Conservation (phyloP, 2,113 vertebrate genomes). For the Pelvicachromis taeniatus region DNA sequence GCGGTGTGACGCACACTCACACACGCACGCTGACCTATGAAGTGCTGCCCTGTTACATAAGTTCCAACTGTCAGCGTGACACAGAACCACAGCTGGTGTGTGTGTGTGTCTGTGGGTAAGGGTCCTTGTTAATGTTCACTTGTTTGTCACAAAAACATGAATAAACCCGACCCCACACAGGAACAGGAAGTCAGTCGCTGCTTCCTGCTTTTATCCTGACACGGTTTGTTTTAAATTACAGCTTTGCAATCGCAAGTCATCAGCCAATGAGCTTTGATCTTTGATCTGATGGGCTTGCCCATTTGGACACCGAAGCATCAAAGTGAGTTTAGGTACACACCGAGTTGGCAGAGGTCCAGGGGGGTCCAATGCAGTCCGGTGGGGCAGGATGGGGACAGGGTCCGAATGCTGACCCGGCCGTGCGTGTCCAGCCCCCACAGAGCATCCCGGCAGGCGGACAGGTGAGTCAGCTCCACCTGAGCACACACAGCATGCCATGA, state of each 20-base stretch:
- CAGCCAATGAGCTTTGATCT: background rate
- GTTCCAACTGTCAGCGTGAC: constrained; percentile 35
- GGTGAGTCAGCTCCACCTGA: constrained; percentile 80
- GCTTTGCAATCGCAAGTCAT: background rate
- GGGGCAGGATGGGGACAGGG: constrained; percentile 85
- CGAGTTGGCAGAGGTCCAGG: constrained; percentile 94
- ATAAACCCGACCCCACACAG: background rate
- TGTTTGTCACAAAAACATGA: background rate
- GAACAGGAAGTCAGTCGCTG: background rate
- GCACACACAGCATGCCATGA: background rate
- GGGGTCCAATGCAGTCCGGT: constrained; percentile 88
- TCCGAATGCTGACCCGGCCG: constrained; percentile 85
- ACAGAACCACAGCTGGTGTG: background rate
- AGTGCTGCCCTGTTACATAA: constrained; percentile 43
- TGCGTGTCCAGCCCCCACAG: constrained; percentile 88
- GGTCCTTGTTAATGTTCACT: background rate
- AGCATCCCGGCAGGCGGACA: constrained; percentile 88
- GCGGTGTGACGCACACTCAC: background rate
- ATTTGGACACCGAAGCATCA: background rate
- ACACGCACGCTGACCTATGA: background rate
- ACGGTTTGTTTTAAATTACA: background rate
- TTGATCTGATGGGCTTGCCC: background rate
- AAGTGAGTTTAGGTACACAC: constrained; percentile 63
- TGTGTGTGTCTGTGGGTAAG: too few species aligned
- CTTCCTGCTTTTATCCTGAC: background rate